Percentiles rank a stretch among this genome's conserved stretches.
Evolutionary conservation across 2,888 invertebrate species (phyloP).

Genomic region (Chrysotoxum bicinctum): DNA sequence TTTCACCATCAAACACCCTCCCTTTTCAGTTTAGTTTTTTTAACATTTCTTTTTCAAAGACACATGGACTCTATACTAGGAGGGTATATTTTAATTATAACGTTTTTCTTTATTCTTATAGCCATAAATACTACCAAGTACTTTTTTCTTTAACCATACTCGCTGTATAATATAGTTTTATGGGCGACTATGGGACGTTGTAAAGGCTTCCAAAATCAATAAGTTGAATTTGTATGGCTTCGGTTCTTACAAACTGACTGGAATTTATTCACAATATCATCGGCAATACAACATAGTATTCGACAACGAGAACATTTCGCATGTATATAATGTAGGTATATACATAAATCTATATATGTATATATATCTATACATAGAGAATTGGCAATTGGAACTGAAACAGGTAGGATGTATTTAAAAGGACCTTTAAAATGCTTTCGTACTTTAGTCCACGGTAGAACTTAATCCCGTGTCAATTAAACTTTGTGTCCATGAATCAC

Average conservation of each 20-base stretch:
- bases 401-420: no score
- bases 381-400: no score
- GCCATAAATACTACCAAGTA: conserved; percentile 63
- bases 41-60: conserved; percentile 1
- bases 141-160: conserved; percentile 38
- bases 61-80: not conserved
- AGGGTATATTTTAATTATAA: conserved; percentile 63
- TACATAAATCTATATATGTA: no score
- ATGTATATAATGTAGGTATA: not conserved
- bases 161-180: conserved; percentile 28
- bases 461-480: no score
- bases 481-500: no score
- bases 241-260: conserved; percentile 67
- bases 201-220: conserved; percentile 72
- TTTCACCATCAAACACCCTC: conserved; percentile 17
- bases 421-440: no score
- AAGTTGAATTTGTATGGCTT: conserved; percentile 64
- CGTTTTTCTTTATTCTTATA: conserved; percentile 56
- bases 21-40: not conserved
- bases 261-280: conserved; percentile 60
- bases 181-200: conserved; percentile 48
- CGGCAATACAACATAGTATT: conserved; percentile 36
- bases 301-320: conserved; percentile 16
- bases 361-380: no score
- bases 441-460: no score